Conservation (phyloP, 2,888 invertebrate genomes). For the Rotaria macrura region DNA sequence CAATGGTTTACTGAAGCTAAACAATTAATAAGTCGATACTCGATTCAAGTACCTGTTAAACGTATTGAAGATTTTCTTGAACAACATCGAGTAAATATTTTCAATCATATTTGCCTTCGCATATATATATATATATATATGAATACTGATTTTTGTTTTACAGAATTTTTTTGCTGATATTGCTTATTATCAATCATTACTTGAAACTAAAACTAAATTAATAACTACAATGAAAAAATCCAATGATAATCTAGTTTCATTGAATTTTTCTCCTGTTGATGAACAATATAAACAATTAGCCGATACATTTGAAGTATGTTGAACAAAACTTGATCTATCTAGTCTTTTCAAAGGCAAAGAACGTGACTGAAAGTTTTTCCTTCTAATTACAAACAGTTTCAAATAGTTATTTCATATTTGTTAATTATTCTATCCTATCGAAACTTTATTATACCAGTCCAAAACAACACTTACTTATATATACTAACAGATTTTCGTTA, state of each 20-base stretch:
- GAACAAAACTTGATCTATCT: no score
- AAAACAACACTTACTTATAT: no score
- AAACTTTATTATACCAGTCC: no score
- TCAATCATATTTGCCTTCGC: no score
- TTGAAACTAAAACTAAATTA: not conserved
- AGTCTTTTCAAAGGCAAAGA: not conserved
- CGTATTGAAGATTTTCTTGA: constrained; percentile 26
- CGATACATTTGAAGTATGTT: not conserved
- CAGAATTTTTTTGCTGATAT: constrained; percentile 24
- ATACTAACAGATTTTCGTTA: no score
- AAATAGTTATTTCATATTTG: no score
- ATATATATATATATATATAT: no score
- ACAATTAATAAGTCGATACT: constrained; percentile 19
- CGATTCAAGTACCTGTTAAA: constrained; percentile 25
- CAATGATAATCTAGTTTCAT: not conserved
- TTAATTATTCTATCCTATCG: no score
- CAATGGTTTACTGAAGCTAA: constrained; percentile 28
- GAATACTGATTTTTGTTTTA: not conserved
- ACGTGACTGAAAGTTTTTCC: no score
- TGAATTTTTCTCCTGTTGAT: not conserved
- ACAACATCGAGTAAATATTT: constrained; percentile 26
- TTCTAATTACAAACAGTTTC: no score
- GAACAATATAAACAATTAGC: constrained; percentile 1
- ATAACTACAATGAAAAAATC: not conserved
- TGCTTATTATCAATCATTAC: not conserved